These are phyloP conservation scores for Falco berigora DNA, from an alignment of 2,797 vertebrate genomes.

Conservation along the genomic window DNA sequence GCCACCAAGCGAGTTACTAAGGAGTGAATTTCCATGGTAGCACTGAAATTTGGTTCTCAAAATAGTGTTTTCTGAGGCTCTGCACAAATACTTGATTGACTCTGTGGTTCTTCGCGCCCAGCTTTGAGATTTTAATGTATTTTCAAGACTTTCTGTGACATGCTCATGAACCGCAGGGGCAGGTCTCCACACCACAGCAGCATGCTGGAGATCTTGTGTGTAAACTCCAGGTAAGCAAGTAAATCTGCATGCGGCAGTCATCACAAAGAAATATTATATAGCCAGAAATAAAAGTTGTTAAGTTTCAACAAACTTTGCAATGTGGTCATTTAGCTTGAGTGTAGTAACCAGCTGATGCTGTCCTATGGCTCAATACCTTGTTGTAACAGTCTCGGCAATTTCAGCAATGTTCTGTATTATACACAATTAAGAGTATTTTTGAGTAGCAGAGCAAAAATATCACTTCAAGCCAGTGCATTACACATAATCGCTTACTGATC, in stretches of 20 bases:
- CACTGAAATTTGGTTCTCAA: background rate
- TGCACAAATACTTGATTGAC: background rate
- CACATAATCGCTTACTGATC: background rate
- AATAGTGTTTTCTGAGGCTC: background rate
- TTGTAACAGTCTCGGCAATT: fast-evolving
- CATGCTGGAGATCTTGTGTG: background rate
- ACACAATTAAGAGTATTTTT: background rate
- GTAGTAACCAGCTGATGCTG: background rate
- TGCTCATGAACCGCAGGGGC: background rate
- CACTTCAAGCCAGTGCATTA: background rate
- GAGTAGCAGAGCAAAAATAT: background rate
- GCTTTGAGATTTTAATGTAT: background rate
- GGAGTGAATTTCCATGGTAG: background rate
- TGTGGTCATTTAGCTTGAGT: background rate
- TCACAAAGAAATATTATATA: background rate
- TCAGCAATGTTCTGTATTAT: background rate
- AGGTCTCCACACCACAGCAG: background rate
- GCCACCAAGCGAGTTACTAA: background rate
- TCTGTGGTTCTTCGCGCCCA: background rate
- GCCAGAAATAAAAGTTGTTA: background rate
- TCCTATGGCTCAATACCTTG: background rate
- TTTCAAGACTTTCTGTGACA: background rate
- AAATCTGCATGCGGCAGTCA: background rate
- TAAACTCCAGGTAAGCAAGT: background rate
- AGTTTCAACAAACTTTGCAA: background rate